Evolutionary conservation across 2,113 vertebrate genomes (phyloP), one percentile per base, ranked within the genome.

Genomic region (Hydropotes inermis): DNA sequence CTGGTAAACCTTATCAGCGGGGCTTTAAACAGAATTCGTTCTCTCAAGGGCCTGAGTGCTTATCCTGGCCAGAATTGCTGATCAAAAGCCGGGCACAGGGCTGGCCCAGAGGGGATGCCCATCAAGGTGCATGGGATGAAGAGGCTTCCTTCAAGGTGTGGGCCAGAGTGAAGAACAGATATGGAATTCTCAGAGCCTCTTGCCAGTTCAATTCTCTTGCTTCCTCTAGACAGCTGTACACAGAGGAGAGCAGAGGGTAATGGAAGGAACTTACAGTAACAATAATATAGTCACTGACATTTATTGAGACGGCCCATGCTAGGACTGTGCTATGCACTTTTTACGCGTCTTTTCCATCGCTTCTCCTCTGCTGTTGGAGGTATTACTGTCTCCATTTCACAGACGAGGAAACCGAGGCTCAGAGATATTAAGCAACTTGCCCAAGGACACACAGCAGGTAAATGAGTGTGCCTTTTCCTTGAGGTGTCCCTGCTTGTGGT

Each of bases 201-300:
- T 11, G 27, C 28, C n/a, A 23, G n/a, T 23, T 45, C 15, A 7
- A 0, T 15, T 7, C n/a, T 82, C 43, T 10, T 4, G 52, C 36
- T 61, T 79, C 45, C 78, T 52, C 25, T 43, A 14, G 15, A 67
- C 1, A 23, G 82, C 88, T 10, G 15, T 45, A 21, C n/a, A 19
- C 10, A 33, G 58, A 85, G 70, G n/a, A 25, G 30, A 82, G 78
- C 43, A 11, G 81, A 50, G 36, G 61, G 39, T 7, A 12, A 57
- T 0, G 9, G 19, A n/a, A 67, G 45, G 19, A 67, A 36, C 12
- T 0, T 23, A 11, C 2, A 64, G 5, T 10, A 21, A 39, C 4
- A 58, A 28, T 0, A 36, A 19, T 5, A 3, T 0, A 19, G 30
- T 2, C 10, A 12, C 16, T 82, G 58, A 3, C 1, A 7, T 3